Evolutionary conservation across 2,797 vertebrate genomes (phyloP), one percentile per base, ranked within the genome.

Genomic region (Cheirogaleus major): DNA sequence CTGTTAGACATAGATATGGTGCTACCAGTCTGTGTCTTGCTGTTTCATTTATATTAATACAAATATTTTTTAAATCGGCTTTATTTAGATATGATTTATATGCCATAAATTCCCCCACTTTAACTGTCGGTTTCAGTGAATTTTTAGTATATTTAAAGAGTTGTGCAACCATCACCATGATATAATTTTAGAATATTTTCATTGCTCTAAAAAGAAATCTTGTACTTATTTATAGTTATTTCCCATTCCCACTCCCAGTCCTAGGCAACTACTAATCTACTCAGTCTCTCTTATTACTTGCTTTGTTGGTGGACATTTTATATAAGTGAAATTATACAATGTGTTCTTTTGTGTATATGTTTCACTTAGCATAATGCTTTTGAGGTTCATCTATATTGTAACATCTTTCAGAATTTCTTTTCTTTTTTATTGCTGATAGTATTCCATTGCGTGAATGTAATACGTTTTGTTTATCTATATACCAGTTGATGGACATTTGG

Each of bases 171-270:
- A 32, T 84, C 17, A 32, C 27, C 3, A 86, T 22, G 83, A 13
- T 70, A 18, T 86, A 65, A 94, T 80, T 86, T 95, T 52, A 91
- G 45, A 92, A 63, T 27, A 90, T 75, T 76, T 85, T 27, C 27
- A 32, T 84, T 55, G 22, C 11, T 41, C 61, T 85, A 30, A 59
- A 94, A 95, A 76, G 11, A 84, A 63, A 38, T 41, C 43, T 48
- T 85, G 7, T 32, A 18, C 43, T 38, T 80, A 89, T 38, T 91
- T 55, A 48, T 1, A 79, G 7, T 48, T 50, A 75, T 82, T 88
- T 48, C 11, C 4, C 55, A 4, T 80, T 61, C 5, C 20, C 3
- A 27, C 12, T 79, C 18, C 23, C 25, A 88, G 14, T 3, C 10
- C 14, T 52, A 50, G 32, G 38, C 18, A 65, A n/a, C 20, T 4